A percentile compares a stretch with the other conserved stretches of the same genome.
Evolutionary conservation across 2,888 invertebrate species (phyloP).

Genomic region (Lagria hirta): DNA sequence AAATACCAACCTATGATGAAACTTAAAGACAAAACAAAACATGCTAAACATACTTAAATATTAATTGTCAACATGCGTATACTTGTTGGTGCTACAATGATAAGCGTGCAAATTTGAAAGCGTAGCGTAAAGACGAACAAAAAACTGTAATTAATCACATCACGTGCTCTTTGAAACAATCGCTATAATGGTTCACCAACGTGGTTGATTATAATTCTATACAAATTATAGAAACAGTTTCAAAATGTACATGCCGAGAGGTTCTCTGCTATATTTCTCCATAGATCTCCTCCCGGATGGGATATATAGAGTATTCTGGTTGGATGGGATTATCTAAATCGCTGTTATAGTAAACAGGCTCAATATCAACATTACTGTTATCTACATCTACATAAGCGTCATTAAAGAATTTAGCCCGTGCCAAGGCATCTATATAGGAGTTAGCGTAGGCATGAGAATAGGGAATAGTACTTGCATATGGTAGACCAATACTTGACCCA

Average conservation of each 20-base stretch:
- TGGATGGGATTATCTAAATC: constrained; percentile 1
- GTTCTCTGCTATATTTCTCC: constrained; percentile 38
- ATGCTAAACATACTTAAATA: too few relatives aligned
- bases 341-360: constrained; percentile 19
- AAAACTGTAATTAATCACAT: too few relatives aligned
- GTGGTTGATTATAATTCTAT: too few relatives aligned
- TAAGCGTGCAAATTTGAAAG: too few relatives aligned
- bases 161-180: too few relatives aligned
- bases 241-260: constrained; percentile 9
- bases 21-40: constrained; percentile 28
- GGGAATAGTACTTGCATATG: constrained; percentile 51
- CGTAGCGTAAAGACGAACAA: too few relatives aligned
- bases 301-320: too few relatives aligned
- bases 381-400: constrained; percentile 8
- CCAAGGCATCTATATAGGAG: constrained; percentile 6
- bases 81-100: too few relatives aligned
- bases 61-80: too few relatives aligned
- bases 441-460: constrained; percentile 18
- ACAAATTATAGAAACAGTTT: not conserved
- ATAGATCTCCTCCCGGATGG: constrained; percentile 42
- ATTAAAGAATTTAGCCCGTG: constrained; percentile 1
- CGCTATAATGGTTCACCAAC: too few relatives aligned
- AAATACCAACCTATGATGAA: too few relatives aligned
- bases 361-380: constrained; percentile 6
- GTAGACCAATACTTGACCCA: constrained; percentile 43